Evolutionary conservation across 2,113 vertebrate genomes (phyloP).

Genomic region (Hemiprocne comata): DNA sequence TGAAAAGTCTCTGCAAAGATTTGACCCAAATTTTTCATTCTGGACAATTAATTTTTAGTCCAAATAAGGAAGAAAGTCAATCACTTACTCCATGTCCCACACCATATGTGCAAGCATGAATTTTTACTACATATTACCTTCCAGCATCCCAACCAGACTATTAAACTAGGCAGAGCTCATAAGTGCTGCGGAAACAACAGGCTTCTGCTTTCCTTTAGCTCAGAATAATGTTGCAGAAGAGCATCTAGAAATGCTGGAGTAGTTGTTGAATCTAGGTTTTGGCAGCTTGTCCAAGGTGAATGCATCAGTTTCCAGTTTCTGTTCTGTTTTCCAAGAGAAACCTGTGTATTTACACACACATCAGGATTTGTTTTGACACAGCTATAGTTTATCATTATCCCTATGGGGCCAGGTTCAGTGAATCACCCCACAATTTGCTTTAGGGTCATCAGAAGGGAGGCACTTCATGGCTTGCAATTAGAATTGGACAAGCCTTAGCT

Average conservation of each 20-base stretch:
- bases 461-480: background rate
- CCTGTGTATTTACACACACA: background rate
- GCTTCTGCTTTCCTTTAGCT: background rate
- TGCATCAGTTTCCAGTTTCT: background rate
- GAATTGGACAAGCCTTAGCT: background rate
- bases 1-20: background rate
- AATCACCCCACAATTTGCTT: background rate
- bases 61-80: background rate
- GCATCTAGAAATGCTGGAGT: background rate
- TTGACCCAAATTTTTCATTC: background rate
- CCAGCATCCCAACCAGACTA: background rate
- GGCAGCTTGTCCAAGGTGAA: background rate
- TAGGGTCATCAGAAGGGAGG: background rate
- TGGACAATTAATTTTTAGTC: background rate
- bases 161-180: background rate
- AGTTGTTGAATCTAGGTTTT: background rate
- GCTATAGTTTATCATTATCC: background rate
- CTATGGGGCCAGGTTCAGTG: background rate
- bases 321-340: background rate
- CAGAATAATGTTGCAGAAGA: fast-evolving
- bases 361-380: background rate
- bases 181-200: background rate
- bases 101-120: background rate
- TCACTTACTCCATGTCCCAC: background rate
- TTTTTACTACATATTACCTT: background rate